A percentile compares a stretch with the other conserved stretches of the same genome.
phyloP scores from a whole-genome alignment of 1,140 invertebrate genomes.

The Portunus trituberculatus region DNA sequence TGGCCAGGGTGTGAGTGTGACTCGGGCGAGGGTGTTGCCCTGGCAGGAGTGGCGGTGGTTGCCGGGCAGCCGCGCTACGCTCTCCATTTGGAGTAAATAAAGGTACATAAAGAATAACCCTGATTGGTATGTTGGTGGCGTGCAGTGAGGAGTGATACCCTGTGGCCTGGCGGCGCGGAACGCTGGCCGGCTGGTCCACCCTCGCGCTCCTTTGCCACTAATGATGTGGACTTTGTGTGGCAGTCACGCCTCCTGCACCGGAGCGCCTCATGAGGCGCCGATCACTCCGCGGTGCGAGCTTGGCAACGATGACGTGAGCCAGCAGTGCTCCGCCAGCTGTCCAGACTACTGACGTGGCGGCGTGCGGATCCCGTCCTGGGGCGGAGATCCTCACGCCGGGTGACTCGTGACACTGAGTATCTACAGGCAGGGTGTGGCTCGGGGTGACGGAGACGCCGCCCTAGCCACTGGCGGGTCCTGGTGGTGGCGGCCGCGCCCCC shows the following conservation, averaged over 20 bases:
- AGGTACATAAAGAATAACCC: neutral
- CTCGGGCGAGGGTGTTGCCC: neutral
- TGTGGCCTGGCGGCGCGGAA: neutral
- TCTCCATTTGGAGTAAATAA: neutral
- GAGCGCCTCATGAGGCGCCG: too few species aligned
- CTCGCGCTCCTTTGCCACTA: neutral
- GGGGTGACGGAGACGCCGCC: neutral
- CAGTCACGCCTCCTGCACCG: neutral
- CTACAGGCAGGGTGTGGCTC: neutral
- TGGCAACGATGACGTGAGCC: neutral
- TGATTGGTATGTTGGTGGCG: neutral
- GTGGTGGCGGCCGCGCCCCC: neutral
- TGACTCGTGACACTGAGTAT: slow-evolving; percentile 8
- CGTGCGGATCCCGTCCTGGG: neutral
- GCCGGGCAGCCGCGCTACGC: neutral
- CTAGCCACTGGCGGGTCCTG: neutral
- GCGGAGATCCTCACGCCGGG: neutral
- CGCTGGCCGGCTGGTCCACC: too few species aligned
- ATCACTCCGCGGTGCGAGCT: neutral
- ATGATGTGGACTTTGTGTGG: neutral
- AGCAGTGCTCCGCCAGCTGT: neutral
- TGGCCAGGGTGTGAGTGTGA: neutral
- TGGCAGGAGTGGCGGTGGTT: neutral
- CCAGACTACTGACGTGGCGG: neutral
- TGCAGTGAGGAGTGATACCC: neutral